Conservation (phyloP, 2,888 invertebrate genomes). For the Theretra japonica region DNA sequence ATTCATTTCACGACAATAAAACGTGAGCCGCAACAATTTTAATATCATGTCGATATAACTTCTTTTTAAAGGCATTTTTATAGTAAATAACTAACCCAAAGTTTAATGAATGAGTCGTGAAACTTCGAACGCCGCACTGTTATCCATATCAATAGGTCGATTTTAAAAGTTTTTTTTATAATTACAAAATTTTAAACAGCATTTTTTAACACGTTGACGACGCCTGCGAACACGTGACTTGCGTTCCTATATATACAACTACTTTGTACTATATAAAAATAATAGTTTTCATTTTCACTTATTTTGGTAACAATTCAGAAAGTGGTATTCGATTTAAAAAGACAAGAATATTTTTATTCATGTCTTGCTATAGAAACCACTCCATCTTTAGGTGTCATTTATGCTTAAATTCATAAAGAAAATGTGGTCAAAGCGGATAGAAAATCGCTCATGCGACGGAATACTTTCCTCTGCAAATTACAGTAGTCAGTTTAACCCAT, state of each 20-base stretch:
- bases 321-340: not conserved
- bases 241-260: too few relatives aligned
- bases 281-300: not conserved
- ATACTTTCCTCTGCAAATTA: not conserved
- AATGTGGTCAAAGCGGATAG: too few relatives aligned
- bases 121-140: constrained; percentile 18
- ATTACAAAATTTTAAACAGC: constrained; percentile 56
- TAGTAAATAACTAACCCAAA: constrained; percentile 52
- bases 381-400: too few relatives aligned
- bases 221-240: too few relatives aligned
- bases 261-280: not conserved
- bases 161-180: constrained; percentile 43
- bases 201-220: constrained; percentile 46
- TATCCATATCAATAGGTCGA: constrained; percentile 26
- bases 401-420: too few relatives aligned
- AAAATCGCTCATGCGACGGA: too few relatives aligned
- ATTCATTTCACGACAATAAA: constrained; percentile 61
- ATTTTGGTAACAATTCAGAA: not conserved
- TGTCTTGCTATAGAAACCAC: not conserved
- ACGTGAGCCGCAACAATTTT: constrained; percentile 79
- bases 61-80: constrained; percentile 56
- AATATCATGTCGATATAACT: constrained; percentile 80
- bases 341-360: not conserved
- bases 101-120: constrained; percentile 27
- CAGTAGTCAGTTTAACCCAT: not conserved